phyloP scores from a whole-genome alignment of 2,113 vertebrate genomes.

The Leuciscus idus region DNA sequence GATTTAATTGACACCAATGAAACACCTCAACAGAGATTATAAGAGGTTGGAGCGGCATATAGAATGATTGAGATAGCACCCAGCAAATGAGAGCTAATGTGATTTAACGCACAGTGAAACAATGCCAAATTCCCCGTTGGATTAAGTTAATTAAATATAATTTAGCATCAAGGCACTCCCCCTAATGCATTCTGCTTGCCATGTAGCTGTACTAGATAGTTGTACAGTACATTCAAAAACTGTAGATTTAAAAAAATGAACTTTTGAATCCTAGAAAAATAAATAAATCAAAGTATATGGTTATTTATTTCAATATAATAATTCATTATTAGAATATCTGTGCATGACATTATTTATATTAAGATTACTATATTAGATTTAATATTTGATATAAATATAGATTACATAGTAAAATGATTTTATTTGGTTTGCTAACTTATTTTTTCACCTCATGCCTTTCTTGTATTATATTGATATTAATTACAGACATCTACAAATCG shows the following conservation, averaged over 20 bases:
- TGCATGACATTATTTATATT: neutral
- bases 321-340: no score
- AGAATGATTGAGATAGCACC: conserved; percentile 48
- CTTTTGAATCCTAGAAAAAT: neutral
- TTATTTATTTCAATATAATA: no score
- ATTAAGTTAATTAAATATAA: conserved; percentile 50
- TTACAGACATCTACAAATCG: neutral
- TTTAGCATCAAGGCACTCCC: conserved; percentile 35
- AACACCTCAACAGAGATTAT: conserved; percentile 36
- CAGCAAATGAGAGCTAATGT: conserved; percentile 45
- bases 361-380: neutral
- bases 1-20: conserved; percentile 47
- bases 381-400: neutral
- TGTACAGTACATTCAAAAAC: conserved; percentile 13
- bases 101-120: conserved; percentile 47
- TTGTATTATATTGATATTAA: neutral
- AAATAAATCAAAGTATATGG: neutral
- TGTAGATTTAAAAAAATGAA: neutral
- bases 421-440: neutral
- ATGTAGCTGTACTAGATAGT: conserved; percentile 1
- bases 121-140: conserved; percentile 45
- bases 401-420: neutral
- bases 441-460: neutral
- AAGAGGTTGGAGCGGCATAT: conserved; percentile 37
- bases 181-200: conserved; percentile 13